A percentile compares a stretch with the other conserved stretches of the same genome.
phyloP scores from a whole-genome alignment of 2,113 vertebrate genomes.

The Brachyhypopomus gauderio region DNA sequence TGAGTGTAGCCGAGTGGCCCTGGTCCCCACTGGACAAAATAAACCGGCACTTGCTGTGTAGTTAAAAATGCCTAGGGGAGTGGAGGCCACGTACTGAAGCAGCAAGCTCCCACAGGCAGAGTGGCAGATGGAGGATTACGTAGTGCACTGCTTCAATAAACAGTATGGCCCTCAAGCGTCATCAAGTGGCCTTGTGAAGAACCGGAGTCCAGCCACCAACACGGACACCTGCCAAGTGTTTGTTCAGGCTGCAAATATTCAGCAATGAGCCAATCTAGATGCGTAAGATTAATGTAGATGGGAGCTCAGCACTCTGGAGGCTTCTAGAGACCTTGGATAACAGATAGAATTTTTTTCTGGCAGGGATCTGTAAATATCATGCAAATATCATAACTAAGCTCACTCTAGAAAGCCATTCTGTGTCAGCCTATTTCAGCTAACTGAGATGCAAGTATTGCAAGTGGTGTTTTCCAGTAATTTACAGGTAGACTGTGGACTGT shows the following conservation, averaged over 20 bases:
- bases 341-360: conserved; percentile 48
- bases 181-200: background rate
- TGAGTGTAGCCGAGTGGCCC: conserved; percentile 51
- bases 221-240: conserved; percentile 2
- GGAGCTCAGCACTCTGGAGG: conserved; percentile 22
- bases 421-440: conserved; percentile 10
- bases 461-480: background rate
- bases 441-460: background rate
- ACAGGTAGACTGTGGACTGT: background rate
- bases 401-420: conserved; percentile 37
- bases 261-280: conserved; percentile 7
- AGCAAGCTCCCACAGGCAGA: background rate
- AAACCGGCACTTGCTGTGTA: conserved; percentile 43
- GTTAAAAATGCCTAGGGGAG: conserved; percentile 35
- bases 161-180: conserved; percentile 15
- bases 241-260: conserved; percentile 37
- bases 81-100: background rate
- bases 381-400: conserved; percentile 25
- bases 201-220: background rate
- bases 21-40: conserved; percentile 40
- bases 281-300: conserved; percentile 26
- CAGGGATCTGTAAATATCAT: conserved; percentile 40
- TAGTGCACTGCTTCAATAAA: conserved; percentile 50
- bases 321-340: conserved; percentile 52
- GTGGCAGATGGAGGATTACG: conserved; percentile 32